Percentiles rank a stretch among this genome's conserved stretches.
These are phyloP conservation scores for Euplagia quadripunctaria DNA, from an alignment of 2,888 invertebrate genomes.

Conservation along the genomic window DNA sequence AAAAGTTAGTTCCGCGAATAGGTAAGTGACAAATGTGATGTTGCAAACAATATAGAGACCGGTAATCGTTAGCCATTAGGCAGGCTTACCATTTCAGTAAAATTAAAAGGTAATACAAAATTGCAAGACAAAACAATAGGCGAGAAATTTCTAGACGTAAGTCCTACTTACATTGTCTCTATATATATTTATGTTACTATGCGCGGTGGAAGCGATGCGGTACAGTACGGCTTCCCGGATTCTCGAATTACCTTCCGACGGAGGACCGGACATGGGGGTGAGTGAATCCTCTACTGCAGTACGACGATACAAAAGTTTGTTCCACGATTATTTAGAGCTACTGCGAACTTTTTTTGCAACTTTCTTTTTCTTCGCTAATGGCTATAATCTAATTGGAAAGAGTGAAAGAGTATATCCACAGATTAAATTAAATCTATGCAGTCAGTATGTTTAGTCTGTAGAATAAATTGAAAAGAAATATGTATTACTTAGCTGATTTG, in stretches of 20 bases:
- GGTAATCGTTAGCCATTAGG: not conserved
- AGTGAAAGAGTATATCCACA: too few relatives aligned
- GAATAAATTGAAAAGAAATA: not conserved
- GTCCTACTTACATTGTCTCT: conserved; percentile 5
- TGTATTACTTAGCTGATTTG: too few relatives aligned
- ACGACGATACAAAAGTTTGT: conserved; percentile 16
- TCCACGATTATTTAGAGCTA: conserved; percentile 1
- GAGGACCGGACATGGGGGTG: conserved; percentile 47
- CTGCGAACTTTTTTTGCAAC: too few relatives aligned
- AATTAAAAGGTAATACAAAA: not conserved
- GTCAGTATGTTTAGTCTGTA: not conserved
- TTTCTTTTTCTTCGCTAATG: too few relatives aligned
- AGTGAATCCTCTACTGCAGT: conserved; percentile 34
- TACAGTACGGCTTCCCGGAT: conserved; percentile 57
- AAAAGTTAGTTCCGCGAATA: too few relatives aligned
- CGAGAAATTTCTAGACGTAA: conserved; percentile 14
- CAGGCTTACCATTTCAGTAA: not conserved
- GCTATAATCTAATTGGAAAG: too few relatives aligned
- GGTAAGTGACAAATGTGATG: too few relatives aligned
- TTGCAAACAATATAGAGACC: not conserved
- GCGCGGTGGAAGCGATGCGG: conserved; percentile 36
- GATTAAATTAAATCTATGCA: too few relatives aligned
- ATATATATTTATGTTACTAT: conserved; percentile 6
- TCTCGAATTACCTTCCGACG: conserved; percentile 71
- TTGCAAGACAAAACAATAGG: not conserved